Conservation (phyloP, 1,140 invertebrate species). For the Melipona quadrifasciata region DNA sequence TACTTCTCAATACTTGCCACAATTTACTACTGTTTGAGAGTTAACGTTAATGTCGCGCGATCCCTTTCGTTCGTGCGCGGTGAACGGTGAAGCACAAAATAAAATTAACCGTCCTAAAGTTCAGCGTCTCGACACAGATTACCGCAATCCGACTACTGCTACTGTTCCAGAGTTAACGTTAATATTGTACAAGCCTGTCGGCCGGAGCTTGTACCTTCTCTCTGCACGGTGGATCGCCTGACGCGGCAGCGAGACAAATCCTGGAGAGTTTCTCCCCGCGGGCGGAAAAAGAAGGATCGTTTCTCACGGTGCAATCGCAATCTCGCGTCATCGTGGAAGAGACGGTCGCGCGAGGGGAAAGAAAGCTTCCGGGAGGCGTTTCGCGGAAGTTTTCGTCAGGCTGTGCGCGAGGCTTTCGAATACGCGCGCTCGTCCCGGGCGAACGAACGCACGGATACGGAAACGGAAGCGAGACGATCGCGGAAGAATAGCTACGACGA, state of each 20-base stretch:
- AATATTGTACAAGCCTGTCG: neutral
- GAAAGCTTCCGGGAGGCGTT: neutral
- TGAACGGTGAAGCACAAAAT: too few relatives aligned
- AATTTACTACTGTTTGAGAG: too few relatives aligned
- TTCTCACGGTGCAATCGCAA: conserved; percentile 13
- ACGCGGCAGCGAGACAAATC: neutral
- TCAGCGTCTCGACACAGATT: too few relatives aligned
- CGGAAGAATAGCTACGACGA: neutral
- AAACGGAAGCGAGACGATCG: neutral
- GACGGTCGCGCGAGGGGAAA: neutral
- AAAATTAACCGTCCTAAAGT: too few relatives aligned
- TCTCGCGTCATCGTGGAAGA: neutral
- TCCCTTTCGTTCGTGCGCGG: too few relatives aligned
- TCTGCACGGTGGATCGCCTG: neutral
- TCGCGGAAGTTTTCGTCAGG: neutral
- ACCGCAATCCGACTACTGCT: too few relatives aligned
- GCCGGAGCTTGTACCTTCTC: neutral
- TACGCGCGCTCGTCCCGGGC: neutral
- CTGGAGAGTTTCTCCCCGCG: neutral
- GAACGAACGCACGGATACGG: too few relatives aligned
- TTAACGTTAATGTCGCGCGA: too few relatives aligned
- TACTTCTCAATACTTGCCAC: too few relatives aligned
- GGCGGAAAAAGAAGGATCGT: neutral
- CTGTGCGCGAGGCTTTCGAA: neutral
- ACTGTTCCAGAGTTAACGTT: neutral